A percentile compares a stretch with the other conserved stretches of the same genome.
Evolutionary conservation across 2,888 invertebrate genomes (phyloP).

Genomic region (Fragum sueziense): DNA sequence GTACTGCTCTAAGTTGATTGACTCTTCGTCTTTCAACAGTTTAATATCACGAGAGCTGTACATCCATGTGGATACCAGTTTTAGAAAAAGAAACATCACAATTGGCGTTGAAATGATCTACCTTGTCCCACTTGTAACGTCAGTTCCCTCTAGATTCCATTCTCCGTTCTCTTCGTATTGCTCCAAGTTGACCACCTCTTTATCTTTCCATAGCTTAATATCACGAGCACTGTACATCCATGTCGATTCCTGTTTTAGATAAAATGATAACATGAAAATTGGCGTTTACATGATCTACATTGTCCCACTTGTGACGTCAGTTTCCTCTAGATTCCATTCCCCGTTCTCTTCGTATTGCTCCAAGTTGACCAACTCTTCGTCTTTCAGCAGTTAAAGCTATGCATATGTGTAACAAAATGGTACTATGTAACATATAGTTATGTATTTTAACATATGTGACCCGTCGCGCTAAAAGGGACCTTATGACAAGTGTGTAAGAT

Average conservation of each 20-base stretch:
- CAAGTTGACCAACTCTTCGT: neutral
- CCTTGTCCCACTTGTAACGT: neutral
- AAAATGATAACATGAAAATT: too few relatives aligned
- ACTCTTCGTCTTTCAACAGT: neutral
- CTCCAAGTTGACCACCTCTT: constrained; percentile 1
- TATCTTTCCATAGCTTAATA: neutral
- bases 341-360: constrained; percentile 46
- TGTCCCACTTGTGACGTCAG: neutral
- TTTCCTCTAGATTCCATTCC: constrained; percentile 37
- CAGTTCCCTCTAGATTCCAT: constrained; percentile 28
- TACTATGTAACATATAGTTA: too few relatives aligned
- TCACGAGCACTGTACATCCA: constrained; percentile 23
- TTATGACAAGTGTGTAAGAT: too few relatives aligned
- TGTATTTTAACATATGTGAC: neutral
- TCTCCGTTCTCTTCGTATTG: constrained; percentile 48
- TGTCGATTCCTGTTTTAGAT: constrained; percentile 26
- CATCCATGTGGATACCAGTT: constrained; percentile 36
- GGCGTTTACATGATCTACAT: too few relatives aligned
- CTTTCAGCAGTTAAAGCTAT: neutral
- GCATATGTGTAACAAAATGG: too few relatives aligned
- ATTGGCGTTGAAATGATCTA: too few relatives aligned
- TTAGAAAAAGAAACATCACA: too few relatives aligned
- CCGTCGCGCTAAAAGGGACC: too few relatives aligned
- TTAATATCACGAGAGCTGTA: neutral
- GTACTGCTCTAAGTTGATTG: constrained; percentile 24